Conservation (phyloP, 2,797 vertebrate species). For the Pseudomugil gertrudae region DNA sequence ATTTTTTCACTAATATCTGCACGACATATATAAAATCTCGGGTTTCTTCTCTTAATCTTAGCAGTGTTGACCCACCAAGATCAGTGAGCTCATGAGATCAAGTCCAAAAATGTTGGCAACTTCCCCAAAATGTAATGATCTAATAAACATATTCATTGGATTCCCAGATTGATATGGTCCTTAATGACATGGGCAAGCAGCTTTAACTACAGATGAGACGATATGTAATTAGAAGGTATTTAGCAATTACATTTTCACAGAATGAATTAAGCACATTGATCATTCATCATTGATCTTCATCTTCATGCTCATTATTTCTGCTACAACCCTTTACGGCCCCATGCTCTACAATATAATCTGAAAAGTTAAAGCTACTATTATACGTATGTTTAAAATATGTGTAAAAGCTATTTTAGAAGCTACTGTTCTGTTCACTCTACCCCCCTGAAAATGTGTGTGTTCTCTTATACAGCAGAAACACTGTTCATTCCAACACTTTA, state of each 20-base stretch:
- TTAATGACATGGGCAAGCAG: constrained; percentile 16
- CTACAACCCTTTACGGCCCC: background rate
- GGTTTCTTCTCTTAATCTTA: background rate
- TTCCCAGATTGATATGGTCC: background rate
- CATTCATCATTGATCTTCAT: background rate
- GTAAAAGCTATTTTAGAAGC: background rate
- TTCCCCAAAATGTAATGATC: background rate
- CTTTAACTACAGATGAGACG: constrained; percentile 14
- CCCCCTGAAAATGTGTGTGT: no score
- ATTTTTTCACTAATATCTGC: background rate
- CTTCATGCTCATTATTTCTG: background rate
- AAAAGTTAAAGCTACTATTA: background rate
- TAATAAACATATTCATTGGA: background rate
- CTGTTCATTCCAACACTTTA: background rate
- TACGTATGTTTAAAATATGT: background rate
- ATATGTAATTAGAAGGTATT: background rate
- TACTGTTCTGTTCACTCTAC: background rate
- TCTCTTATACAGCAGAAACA: background rate
- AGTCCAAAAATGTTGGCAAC: background rate
- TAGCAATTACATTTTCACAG: background rate
- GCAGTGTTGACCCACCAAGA: background rate
- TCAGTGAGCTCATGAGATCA: background rate
- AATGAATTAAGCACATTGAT: background rate
- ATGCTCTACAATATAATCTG: no score
- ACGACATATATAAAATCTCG: background rate